Evolutionary conservation across 2,113 vertebrate genomes (phyloP).

Genomic region (Leptosomus discolor): DNA sequence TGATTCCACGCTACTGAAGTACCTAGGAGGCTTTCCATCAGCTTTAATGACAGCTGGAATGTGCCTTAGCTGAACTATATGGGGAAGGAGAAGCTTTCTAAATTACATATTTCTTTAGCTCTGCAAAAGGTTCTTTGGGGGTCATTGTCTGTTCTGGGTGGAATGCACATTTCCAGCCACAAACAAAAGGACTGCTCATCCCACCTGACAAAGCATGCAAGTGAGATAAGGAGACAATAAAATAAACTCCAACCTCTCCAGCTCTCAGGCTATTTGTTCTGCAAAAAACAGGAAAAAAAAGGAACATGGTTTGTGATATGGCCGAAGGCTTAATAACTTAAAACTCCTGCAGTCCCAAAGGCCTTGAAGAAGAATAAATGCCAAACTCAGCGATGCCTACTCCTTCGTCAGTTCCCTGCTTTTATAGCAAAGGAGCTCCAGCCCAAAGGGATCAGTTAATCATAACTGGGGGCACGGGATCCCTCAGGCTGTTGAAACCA

Average conservation of each 20-base stretch:
- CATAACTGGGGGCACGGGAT: not conserved
- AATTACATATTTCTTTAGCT: not conserved
- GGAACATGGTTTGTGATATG: not conserved
- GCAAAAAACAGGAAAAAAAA: not conserved
- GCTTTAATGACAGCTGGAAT: not conserved
- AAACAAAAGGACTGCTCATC: not conserved
- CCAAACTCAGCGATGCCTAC: not conserved
- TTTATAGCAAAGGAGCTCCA: not conserved
- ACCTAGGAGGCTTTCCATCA: not conserved
- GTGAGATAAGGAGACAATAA: not conserved
- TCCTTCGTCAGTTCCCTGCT: not conserved
- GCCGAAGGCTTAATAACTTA: not conserved
- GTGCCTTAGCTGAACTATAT: not conserved
- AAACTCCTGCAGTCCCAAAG: not conserved
- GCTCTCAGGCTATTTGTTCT: not conserved
- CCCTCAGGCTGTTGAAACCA: not conserved
- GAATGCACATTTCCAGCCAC: not conserved
- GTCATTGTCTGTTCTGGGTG: not conserved
- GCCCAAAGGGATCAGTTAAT: not conserved
- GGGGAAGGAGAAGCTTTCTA: not conserved
- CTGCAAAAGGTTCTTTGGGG: not conserved
- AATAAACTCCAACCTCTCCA: not conserved
- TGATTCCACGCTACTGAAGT: not conserved
- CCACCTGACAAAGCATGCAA: not conserved
- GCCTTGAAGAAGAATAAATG: not conserved